A percentile compares a stretch with the other conserved stretches of the same genome.
These are phyloP conservation scores for Zosterops lateralis DNA, from an alignment of 2,113 vertebrate genomes.

Conservation along the genomic window DNA sequence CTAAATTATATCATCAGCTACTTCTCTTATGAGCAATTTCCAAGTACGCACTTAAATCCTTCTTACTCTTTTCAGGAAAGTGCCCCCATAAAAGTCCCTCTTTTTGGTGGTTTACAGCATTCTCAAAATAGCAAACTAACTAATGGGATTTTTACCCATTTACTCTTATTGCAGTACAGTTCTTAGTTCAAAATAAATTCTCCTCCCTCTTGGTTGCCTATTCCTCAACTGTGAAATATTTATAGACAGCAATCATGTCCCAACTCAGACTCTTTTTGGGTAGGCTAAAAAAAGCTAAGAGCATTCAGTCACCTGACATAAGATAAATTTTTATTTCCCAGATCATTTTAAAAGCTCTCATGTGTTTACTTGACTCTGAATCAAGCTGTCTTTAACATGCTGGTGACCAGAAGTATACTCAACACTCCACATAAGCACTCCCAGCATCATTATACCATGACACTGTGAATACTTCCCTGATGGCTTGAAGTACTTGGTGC, in stretches of 20 bases:
- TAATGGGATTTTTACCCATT: background rate
- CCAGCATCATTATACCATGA: background rate
- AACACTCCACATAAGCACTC: background rate
- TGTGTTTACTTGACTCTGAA: background rate
- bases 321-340: background rate
- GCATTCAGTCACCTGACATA: slow-evolving; percentile 12
- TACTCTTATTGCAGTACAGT: background rate
- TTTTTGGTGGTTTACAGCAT: background rate
- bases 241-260: slow-evolving; percentile 39
- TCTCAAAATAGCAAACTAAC: background rate
- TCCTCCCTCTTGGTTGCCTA: slow-evolving; percentile 35
- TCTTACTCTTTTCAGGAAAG: background rate
- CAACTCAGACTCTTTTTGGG: background rate
- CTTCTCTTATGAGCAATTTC: background rate
- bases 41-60: background rate
- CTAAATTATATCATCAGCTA: background rate
- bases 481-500: background rate
- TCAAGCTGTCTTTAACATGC: background rate
- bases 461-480: background rate
- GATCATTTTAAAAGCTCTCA: background rate
- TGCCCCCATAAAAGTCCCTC: background rate
- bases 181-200: slow-evolving; percentile 47
- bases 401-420: background rate
- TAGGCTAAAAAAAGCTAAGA: slow-evolving; percentile 47
- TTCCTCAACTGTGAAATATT: slow-evolving; percentile 33